Evolutionary conservation across 2,888 invertebrate genomes (phyloP).

Genomic region (Danaus chrysippus): DNA sequence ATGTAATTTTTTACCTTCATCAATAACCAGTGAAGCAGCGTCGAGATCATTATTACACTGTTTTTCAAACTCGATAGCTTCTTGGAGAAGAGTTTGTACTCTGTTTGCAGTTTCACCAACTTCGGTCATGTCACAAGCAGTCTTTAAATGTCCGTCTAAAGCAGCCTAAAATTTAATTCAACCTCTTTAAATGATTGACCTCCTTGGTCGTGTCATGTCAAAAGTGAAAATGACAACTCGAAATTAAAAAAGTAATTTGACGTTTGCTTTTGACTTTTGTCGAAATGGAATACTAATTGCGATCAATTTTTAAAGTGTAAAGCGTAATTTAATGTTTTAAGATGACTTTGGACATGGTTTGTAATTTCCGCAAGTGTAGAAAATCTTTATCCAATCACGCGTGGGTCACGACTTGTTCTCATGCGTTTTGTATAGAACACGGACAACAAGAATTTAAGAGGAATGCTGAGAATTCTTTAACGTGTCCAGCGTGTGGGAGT

Average conservation of each 20-base stretch:
- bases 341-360: constrained; percentile 68
- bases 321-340: constrained; percentile 23
- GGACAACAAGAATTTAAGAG: constrained; percentile 72
- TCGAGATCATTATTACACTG: constrained; percentile 89
- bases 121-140: constrained; percentile 90
- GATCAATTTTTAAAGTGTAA: background rate
- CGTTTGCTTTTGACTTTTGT: background rate
- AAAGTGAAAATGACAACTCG: background rate
- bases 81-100: constrained; percentile 88
- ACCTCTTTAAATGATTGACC: constrained; percentile 7
- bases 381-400: constrained; percentile 67
- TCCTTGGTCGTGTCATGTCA: constrained; percentile 9
- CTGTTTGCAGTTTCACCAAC: constrained; percentile 91
- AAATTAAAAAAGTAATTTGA: background rate
- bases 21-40: constrained; percentile 89
- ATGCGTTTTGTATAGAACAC: constrained; percentile 77
- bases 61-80: constrained; percentile 88
- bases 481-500: constrained; percentile 73
- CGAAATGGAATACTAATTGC: background rate
- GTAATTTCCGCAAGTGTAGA: constrained; percentile 76
- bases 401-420: constrained; percentile 77
- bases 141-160: constrained; percentile 88
- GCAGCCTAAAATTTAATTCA: constrained; percentile 74
- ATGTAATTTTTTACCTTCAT: constrained; percentile 68
- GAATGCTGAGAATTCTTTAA: constrained; percentile 63